Conservation (phyloP, 2,797 vertebrate species). For the Acipenser transmontanus region DNA sequence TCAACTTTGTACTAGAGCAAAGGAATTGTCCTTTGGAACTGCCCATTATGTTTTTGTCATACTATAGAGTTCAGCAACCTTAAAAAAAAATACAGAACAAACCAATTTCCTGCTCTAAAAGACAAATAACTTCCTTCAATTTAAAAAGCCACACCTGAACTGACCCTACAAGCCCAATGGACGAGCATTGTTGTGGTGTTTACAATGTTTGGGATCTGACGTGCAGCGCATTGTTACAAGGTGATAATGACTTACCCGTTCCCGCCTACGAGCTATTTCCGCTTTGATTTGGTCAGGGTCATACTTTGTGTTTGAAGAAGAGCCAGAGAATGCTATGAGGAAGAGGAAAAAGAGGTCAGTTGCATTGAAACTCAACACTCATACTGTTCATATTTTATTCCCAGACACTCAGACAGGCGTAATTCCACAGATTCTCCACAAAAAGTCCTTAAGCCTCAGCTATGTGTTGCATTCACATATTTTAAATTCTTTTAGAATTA, state of each 20-base stretch:
- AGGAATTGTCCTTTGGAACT: no score
- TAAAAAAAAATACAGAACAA: no score
- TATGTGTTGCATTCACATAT: no score
- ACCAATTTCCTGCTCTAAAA: not conserved
- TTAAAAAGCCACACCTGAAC: slow-evolving; percentile 22
- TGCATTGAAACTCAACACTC: slow-evolving; percentile 19
- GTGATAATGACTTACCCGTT: slow-evolving; percentile 83
- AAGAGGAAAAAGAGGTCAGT: slow-evolving; percentile 24
- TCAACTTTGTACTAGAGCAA: no score
- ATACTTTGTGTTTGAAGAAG: slow-evolving; percentile 89
- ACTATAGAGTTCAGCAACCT: no score
- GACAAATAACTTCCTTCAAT: not conserved
- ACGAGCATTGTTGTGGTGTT: not conserved
- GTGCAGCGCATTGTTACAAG: slow-evolving; percentile 56
- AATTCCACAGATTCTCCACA: no score
- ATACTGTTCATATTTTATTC: slow-evolving; percentile 27
- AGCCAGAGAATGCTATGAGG: slow-evolving; percentile 82
- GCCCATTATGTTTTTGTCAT: no score
- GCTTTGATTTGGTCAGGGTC: slow-evolving; percentile 97
- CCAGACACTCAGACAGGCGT: slow-evolving; percentile 11
- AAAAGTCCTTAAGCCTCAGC: no score
- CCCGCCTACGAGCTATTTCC: slow-evolving; percentile 90
- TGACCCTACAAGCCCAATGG: slow-evolving; percentile 27
- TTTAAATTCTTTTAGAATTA: no score
- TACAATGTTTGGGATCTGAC: slow-evolving; percentile 21